These are phyloP conservation scores for Acrocyrtus sp. DNA, from an alignment of 2,888 invertebrate species.

Conservation along the genomic window DNA sequence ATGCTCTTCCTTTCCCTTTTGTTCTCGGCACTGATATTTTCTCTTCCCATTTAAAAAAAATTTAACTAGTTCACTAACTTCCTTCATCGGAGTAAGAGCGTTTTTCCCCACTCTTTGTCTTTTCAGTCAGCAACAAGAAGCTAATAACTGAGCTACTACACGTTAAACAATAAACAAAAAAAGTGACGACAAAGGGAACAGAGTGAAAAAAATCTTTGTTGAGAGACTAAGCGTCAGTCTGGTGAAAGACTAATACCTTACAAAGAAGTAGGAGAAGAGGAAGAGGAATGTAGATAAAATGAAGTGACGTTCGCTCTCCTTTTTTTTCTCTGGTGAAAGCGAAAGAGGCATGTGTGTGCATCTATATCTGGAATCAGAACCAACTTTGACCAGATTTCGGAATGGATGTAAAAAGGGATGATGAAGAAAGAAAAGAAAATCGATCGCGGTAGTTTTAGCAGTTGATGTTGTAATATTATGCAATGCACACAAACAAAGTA, in stretches of 20 bases:
- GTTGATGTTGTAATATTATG: conserved; percentile 30
- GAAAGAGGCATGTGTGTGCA: not conserved
- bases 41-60: no score
- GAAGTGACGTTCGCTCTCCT: not conserved
- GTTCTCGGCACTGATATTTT: no score
- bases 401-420: not conserved
- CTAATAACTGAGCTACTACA: no score
- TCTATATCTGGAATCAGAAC: not conserved
- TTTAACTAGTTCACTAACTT: no score
- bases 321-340: not conserved
- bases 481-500: conserved; percentile 32
- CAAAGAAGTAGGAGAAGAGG: not conserved
- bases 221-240: not conserved
- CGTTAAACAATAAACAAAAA: conserved; percentile 9
- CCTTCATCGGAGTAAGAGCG: no score
- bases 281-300: not conserved
- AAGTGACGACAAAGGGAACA: not conserved
- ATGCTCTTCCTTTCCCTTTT: no score
- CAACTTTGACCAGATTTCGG: conserved; percentile 4
- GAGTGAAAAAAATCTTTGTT: not conserved
- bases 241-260: not conserved
- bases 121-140: no score
- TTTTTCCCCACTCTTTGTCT: no score
- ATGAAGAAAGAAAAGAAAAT: not conserved
- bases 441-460: not conserved